A percentile compares a stretch with the other conserved stretches of the same genome.
Evolutionary conservation across 2,113 vertebrate species (phyloP).

Genomic region (Sinocyclocheilus grahami): DNA sequence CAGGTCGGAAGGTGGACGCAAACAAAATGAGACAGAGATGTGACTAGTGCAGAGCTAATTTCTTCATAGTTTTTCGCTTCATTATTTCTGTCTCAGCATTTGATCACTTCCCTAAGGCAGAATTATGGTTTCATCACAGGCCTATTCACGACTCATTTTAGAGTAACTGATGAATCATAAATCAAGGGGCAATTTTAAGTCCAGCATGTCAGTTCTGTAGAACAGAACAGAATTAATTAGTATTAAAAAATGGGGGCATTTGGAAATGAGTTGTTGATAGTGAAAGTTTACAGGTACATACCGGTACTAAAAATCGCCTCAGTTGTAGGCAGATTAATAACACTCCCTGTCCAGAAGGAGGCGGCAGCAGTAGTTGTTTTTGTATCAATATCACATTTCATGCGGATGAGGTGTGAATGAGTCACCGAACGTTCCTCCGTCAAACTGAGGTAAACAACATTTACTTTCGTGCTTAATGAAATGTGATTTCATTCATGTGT

Average conservation of each 20-base stretch:
- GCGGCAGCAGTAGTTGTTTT: not conserved
- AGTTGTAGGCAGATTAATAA: not conserved
- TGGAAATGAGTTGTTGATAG: not conserved
- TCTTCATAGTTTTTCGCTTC: not conserved
- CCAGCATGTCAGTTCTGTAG: not conserved
- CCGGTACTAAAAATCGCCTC: not conserved
- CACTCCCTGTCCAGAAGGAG: not conserved
- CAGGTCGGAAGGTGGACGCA: not conserved
- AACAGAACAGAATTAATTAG: not conserved
- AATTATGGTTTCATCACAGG: not conserved
- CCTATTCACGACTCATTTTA: slow-evolving; percentile 8
- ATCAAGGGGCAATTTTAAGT: not conserved
- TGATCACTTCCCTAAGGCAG: not conserved
- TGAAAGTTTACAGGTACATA: not conserved
- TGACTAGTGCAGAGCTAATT: not conserved
- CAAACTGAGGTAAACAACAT: slow-evolving; percentile 11
- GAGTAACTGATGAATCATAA: not conserved
- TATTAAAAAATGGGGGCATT: not conserved
- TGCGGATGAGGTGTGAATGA: not conserved
- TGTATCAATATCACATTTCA: slow-evolving; percentile 22
- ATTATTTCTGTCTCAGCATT: not conserved
- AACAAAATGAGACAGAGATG: not conserved
- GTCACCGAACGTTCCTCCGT: not conserved
- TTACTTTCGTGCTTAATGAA: not conserved
- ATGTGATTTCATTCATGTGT: not conserved